Evolutionary conservation across 2,888 invertebrate species (phyloP), one percentile per base, ranked within the genome.

Genomic region (Parthenolecanium corni): DNA sequence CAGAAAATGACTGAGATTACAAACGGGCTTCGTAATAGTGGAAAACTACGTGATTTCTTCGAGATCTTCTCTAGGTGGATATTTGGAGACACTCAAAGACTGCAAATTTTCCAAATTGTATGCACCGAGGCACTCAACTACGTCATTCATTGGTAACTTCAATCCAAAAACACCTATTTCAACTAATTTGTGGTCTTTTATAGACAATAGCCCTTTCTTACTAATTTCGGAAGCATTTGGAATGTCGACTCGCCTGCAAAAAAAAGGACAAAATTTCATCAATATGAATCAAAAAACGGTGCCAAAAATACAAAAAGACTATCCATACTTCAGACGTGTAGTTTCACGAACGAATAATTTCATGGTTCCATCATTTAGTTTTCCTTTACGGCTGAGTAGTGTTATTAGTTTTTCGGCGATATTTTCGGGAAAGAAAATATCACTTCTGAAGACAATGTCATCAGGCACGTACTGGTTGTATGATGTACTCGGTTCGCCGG

Each of bases 351-450:
- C 49, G 21, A 49, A 49, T 23, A 49, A 23, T 23, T 49, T 49
- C 49, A 49, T 49, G 3, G 49, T 49, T 20, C 23, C 49, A 23
- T 49, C 49, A 21, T 49, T 49, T 11, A 49, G 49, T 49, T 49
- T 49, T 21, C 49, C 49, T 21, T 49, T 49, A 11, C 49, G 49
- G 21, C 49, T 49, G 11, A 49, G 23, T 49, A 49, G 21, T 14
- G 49, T 49, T 14, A 49, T 49, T 14, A 49, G 21, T 49, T 49
- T 49, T 49, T 49, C 49, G 14, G 49, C 49, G 14, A 49, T 49
- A 14, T 49, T 49, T 3, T 49, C 49, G 2, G 49, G 49, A 23
- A 49, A 49, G 21, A 49, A 49, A 14, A 49, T 49, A 21, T 49
- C 49, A 23, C 21, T 23, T 49, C 49, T 49, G 49, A 49, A 23